Evolutionary conservation across 2,113 vertebrate genomes (phyloP), one percentile per base, ranked within the genome.

Genomic region (Peromyscus californicus): DNA sequence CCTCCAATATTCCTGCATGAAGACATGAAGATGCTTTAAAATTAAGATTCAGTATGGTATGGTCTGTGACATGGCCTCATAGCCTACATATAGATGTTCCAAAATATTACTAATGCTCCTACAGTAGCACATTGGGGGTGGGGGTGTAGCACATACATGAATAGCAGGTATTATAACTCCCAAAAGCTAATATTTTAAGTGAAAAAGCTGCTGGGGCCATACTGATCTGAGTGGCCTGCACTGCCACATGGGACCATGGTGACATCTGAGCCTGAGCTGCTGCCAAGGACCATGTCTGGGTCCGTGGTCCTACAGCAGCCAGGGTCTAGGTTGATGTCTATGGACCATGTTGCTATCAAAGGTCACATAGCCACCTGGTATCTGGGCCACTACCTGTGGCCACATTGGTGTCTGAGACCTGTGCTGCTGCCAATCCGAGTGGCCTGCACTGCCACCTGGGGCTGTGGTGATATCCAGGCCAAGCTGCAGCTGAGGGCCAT

Each of bases 1-100:
- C 51, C 24, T 19, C 80, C 57, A 67, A 63, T 45, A 83, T 54
- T 21, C 11, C 65, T 59, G n/a, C 74, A 89, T 90, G 48, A 82
- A 70, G 91, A 42, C 74, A 89, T 90, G 48, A 82, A 70, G 91
- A 69, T 85, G 33, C 48, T 92, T 74, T 65, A 45, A 72, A 65
- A 88, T 54, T 76, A 54, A 45, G 7, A 90, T 4, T 3, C n/a
- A 65, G 48, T 59, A 90, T 51, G 6, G 65, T 57, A 74, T 11
- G 72, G 15, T 83, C 42, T 90, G 29, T 82, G 59, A 26, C 22
- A 42, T 51, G 61, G 8, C 3, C 75, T 97, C 59, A 76, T 31
- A 86, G 74, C 22, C 63, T 88, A 16, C 0, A 9, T 39, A 33
- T 39, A 36, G 16, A 33, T 82, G 48, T 22, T 95, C 59, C 33